Evolutionary conservation across 1,140 invertebrate species (phyloP).

Genomic region (Latrodectus geometricus): DNA sequence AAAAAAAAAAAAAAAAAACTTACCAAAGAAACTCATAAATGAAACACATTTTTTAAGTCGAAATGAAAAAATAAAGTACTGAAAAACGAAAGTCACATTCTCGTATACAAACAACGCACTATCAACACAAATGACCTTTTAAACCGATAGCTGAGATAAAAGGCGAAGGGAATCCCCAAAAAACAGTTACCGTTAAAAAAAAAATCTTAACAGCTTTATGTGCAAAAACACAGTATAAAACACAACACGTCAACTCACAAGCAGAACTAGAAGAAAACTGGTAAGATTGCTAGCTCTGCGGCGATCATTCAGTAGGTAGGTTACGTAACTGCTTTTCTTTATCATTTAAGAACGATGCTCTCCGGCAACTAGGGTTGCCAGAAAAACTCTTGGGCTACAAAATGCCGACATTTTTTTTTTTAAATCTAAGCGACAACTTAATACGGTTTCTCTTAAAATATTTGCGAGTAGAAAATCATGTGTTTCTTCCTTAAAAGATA

Average conservation of each 20-base stretch:
- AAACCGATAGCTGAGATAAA: neutral
- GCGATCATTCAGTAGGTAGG: neutral
- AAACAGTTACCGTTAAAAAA: neutral
- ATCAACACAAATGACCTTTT: slow-evolving; percentile 16
- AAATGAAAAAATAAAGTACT: neutral
- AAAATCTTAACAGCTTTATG: neutral
- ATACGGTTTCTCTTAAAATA: too few species aligned
- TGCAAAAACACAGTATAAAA: neutral
- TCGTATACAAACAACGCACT: neutral
- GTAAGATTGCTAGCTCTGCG: neutral
- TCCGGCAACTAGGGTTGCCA: neutral
- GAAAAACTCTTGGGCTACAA: neutral
- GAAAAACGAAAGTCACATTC: slow-evolving; percentile 7
- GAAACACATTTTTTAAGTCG: slow-evolving; percentile 32
- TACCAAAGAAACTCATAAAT: slow-evolving; percentile 34
- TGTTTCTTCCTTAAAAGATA: too few species aligned
- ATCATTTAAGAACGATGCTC: neutral
- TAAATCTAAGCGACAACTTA: too few species aligned
- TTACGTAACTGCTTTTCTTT: neutral
- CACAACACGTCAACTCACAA: neutral
- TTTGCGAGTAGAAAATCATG: too few species aligned
- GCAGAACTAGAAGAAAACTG: neutral
- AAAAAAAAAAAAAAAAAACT: slow-evolving; percentile 1
- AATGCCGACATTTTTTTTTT: too few species aligned
- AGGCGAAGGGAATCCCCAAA: neutral